These are phyloP conservation scores for Alfaro cultratus DNA, from an alignment of 2,797 vertebrate species.

Conservation along the genomic window DNA sequence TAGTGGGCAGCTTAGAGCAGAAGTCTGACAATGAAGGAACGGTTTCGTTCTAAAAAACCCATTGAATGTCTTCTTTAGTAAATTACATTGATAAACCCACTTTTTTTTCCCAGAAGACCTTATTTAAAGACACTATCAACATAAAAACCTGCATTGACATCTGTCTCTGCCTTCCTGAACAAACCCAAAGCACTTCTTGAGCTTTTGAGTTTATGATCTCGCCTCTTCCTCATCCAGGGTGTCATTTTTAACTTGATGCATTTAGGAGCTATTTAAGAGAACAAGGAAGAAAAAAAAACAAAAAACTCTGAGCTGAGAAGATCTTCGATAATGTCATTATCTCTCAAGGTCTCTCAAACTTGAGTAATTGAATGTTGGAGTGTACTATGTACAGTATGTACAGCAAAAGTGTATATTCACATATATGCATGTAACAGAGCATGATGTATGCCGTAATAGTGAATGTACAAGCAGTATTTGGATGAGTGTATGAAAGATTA, in stretches of 20 bases:
- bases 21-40: background rate
- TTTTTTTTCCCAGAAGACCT: background rate
- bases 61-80: background rate
- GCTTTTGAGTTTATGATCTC: background rate
- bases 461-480: constrained; percentile 21
- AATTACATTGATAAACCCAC: background rate
- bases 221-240: background rate
- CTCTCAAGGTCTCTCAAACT: constrained; percentile 28
- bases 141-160: constrained; percentile 8
- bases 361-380: constrained; percentile 21
- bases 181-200: constrained; percentile 17
- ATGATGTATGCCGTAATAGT: constrained; percentile 7
- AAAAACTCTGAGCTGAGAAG: constrained; percentile 10
- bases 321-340: constrained; percentile 31
- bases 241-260: constrained; percentile 6
- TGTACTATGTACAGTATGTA: constrained; percentile 48
- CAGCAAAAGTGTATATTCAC: constrained; percentile 28
- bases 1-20: background rate
- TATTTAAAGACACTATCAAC: background rate
- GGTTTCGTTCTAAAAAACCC: background rate
- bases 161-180: constrained; percentile 9
- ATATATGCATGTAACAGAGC: constrained; percentile 19
- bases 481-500: constrained; percentile 26
- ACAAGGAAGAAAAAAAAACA: background rate
- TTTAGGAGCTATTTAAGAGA: constrained; percentile 19